These are phyloP conservation scores for Labeo catla DNA, from an alignment of 2,113 vertebrate species.

Conservation along the genomic window DNA sequence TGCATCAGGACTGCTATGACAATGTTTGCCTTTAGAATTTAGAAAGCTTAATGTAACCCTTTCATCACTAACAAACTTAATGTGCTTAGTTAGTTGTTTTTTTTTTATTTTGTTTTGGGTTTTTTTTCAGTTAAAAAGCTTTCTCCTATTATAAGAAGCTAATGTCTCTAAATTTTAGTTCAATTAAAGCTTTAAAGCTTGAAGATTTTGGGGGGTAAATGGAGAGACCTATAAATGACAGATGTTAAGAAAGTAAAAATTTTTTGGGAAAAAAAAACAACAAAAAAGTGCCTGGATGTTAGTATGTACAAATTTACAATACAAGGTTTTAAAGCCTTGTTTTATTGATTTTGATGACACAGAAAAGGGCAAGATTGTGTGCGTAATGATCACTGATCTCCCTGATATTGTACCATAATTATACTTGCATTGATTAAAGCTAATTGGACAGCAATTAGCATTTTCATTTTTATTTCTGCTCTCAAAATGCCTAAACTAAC, in stretches of 20 bases:
- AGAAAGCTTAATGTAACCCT: not conserved
- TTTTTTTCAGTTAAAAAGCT: too few relatives aligned
- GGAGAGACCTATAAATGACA: not conserved
- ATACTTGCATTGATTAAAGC: constrained; percentile 39
- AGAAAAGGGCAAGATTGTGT: not conserved
- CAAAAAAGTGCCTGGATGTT: not conserved
- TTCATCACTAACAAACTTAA: not conserved
- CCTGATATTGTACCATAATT: constrained; percentile 43
- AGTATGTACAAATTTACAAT: not conserved
- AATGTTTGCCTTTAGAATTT: constrained; percentile 3
- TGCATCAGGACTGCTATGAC: not conserved
- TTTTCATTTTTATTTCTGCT: not conserved
- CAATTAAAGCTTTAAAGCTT: not conserved
- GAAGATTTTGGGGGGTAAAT: too few relatives aligned
- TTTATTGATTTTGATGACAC: constrained; percentile 9
- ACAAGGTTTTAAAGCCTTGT: not conserved
- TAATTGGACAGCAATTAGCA: constrained; percentile 44
- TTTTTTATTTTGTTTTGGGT: too few relatives aligned
- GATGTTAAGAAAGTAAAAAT: too few relatives aligned
- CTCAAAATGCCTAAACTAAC: constrained; percentile 5
- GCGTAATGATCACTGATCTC: constrained; percentile 1
- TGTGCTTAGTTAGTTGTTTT: not conserved
- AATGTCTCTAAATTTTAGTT: not conserved
- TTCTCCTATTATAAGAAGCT: not conserved
- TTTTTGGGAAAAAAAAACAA: too few relatives aligned